Evolutionary conservation across 92 coral and sea anemone genomes (phyloP), one percentile per base, ranked within the genome.

Genomic region (Zoanthus gigantus): DNA sequence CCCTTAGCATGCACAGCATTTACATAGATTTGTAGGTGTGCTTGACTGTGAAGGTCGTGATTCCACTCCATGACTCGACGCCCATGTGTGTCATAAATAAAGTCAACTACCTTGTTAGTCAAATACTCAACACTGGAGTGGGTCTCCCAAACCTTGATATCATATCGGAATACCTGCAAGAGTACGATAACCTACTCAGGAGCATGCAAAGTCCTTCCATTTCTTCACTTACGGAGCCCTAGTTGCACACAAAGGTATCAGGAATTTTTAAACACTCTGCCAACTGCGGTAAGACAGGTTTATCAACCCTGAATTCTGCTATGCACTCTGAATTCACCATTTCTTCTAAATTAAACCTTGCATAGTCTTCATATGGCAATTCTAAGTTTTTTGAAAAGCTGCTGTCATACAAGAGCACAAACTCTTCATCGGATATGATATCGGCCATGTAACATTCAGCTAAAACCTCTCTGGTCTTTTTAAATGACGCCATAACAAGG

Each of bases 1-100:
- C 86, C 74, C 65, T 34, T 54, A 8, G 47, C 56, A 34, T 82
- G 76, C 6, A 82, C 54, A 9, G 72, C 76, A 30, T 71, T 10
- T 3, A 50, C 86, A 82, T 60, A 82, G 5, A 28, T 46, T 46
- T 58, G 57, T n/a, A 66, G 30, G 30, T 4, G 34, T 6, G 34
- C 34, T n/a, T 29, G 72, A 12, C 34, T 29, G 72, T 0, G 42
- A 37, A 66, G 72, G 34, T 66, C 30, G 72, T 17, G 72, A 66
- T 66, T 66, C 72, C 72, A 66, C 2, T 66, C 1, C 34, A 7
- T 66, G 34, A 66, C 14, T 29, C 72, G 6, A 17, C 18, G 31
- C 7, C 72, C 72, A 66, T 66, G 72, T 17, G 23, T 66, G 30
- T 66, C 72, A 29, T 66, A 66, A 29, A 66, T 54, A 54, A 54